A percentile compares a stretch with the other conserved stretches of the same genome.
Evolutionary conservation across 2,113 vertebrate species (phyloP).

Genomic region (Odocoileus virginianus): DNA sequence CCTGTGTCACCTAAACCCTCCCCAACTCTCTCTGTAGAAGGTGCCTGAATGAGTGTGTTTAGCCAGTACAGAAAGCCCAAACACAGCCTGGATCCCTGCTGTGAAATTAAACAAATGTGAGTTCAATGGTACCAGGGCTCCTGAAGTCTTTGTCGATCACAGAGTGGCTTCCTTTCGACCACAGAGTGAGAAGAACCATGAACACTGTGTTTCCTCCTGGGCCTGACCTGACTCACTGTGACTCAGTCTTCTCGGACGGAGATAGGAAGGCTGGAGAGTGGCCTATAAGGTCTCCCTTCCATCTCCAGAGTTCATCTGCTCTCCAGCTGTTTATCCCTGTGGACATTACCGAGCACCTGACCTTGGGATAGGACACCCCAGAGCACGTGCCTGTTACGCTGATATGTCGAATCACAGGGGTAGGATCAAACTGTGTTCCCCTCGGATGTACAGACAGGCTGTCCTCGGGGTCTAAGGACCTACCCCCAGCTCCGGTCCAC

Average conservation of each 20-base stretch:
- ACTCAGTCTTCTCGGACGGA: not conserved
- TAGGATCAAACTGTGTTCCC: fast-evolving
- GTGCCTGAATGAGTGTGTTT: not conserved
- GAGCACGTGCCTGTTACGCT: fast-evolving
- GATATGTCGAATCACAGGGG: not conserved
- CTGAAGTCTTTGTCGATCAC: not conserved
- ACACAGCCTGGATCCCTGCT: not conserved
- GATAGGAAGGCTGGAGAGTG: not conserved
- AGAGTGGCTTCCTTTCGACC: not conserved
- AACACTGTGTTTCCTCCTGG: fast-evolving
- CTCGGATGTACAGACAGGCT: not conserved
- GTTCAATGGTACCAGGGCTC: not conserved
- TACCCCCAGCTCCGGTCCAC: constrained; percentile 93
- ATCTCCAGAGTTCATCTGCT: not conserved
- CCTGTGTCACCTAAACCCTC: not conserved
- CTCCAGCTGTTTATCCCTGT: not conserved
- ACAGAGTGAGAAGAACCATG: not conserved
- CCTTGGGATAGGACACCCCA: not conserved
- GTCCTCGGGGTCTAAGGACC: not conserved
- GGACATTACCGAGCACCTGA: not conserved
- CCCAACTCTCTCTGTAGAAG: not conserved
- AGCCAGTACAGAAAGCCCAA: not conserved
- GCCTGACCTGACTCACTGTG: not conserved
- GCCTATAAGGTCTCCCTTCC: not conserved
- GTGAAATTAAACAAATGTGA: not conserved